phyloP scores from a whole-genome alignment of 2,888 invertebrate species.

The Diadegma fenestrale region DNA sequence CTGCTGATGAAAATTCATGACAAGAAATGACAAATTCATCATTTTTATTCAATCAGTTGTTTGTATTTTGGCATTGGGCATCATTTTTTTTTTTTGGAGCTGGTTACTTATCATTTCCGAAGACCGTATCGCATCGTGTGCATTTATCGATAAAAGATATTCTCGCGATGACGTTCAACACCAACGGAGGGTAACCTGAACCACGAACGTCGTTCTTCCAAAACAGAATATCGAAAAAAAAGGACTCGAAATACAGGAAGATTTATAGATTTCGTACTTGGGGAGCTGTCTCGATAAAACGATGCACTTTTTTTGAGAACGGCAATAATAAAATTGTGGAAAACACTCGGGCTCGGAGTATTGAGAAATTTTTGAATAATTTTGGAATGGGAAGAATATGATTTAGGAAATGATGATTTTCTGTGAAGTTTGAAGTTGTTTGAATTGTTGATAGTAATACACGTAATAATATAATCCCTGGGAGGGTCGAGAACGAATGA shows the following conservation, averaged over 20 bases:
- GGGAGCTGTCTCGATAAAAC: background rate
- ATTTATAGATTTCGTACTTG: background rate
- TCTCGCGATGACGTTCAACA: background rate
- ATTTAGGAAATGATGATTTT: background rate
- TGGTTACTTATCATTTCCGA: background rate
- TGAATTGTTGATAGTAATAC: constrained; percentile 3
- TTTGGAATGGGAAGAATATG: background rate
- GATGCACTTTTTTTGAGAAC: background rate
- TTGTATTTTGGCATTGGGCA: background rate
- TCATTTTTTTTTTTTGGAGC: background rate
- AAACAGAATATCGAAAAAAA: background rate
- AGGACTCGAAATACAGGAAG: background rate
- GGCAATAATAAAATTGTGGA: background rate
- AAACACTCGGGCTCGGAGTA: background rate
- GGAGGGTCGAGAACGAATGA: constrained; percentile 59
- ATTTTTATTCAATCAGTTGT: background rate
- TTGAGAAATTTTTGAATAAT: background rate
- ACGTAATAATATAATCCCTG: constrained; percentile 22
- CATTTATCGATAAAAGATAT: background rate
- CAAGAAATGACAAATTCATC: no score
- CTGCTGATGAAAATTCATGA: background rate
- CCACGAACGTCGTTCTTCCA: background rate
- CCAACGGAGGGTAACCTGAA: background rate
- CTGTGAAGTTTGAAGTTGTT: background rate
- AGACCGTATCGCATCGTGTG: background rate